Base-by-base conservation (phyloP, 2,888 invertebrate species). In the Drosophila ustulata region DNA sequence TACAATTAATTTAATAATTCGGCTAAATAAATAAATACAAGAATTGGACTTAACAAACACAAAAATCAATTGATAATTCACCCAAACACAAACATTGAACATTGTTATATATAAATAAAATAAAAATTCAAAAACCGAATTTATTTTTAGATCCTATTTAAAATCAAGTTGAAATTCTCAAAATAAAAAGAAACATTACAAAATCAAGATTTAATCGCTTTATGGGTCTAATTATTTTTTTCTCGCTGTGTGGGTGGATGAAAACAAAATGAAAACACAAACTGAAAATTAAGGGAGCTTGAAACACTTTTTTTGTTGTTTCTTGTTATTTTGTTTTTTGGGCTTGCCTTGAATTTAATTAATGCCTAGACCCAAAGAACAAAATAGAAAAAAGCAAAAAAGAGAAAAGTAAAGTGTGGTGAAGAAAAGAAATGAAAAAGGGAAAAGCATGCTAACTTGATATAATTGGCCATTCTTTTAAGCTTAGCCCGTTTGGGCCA, bases 401-500 rank as follows among this genome's bases (percentile, higher is more conserved):
- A 7, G 30, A 32, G 32, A 34, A 34, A 4, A 43, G n/a, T 18
- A 28, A 18, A 2, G 9, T n/a, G 7, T 4, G 3, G 18, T 18
- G 30, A 41, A 30, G 49, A 3, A 13, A 28, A 13, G 39, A 26
- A 28, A 53, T 13, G 3, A 13, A 30, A 43, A 32, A 41, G 39
- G 39, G 39, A 41, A 57, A 55, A 26, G 52, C 75, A 72, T 78
- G 68, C 71, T 66, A 80, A 78, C 80, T 78, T 88, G 67, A 71
- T 88, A 76, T 88, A 85, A 85, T 88, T 80, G 84, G 86, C 67
- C 80, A 85, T 88, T 84, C 78, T 70, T 71, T 78, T 88, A 80
- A 85, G 86, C 83, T 80, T 80, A 74, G 66, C 65, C 75, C 78
- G 76, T 82, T 37, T 82, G 73, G 73, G 75, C 73, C 68, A 63